Conservation (phyloP, 2,888 invertebrate genomes). For the Fragum fragum region DNA sequence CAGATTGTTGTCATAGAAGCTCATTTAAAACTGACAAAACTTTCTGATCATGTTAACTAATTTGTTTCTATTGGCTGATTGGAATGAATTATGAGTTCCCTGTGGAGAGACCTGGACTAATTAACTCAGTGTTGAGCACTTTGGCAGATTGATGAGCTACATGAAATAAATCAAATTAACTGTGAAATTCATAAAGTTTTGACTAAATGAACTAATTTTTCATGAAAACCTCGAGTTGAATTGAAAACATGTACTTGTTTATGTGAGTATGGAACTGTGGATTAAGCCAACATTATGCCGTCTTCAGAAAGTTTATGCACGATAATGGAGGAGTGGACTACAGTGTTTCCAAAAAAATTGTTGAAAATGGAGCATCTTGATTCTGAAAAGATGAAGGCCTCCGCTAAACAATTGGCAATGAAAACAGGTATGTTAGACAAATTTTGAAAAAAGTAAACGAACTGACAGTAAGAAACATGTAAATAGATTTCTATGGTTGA, state of each 20-base stretch:
- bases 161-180: neutral
- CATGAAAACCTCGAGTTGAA: too few relatives aligned
- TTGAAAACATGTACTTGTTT: neutral
- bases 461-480: too few relatives aligned
- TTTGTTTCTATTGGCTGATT: slow-evolving; percentile 13
- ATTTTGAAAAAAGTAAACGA: too few relatives aligned
- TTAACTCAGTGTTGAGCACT: slow-evolving; percentile 15
- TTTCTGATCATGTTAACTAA: slow-evolving; percentile 11
- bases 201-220: too few relatives aligned
- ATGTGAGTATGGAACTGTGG: slow-evolving; percentile 7
- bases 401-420: neutral
- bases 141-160: slow-evolving; percentile 14
- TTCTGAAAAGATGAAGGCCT: neutral
- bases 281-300: slow-evolving; percentile 3
- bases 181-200: too few relatives aligned
- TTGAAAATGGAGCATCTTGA: slow-evolving; percentile 13
- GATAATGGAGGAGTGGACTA: slow-evolving; percentile 16
- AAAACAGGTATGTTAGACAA: slow-evolving; percentile 5
- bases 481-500: too few relatives aligned
- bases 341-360: slow-evolving; percentile 2
- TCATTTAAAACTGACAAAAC: slow-evolving; percentile 21
- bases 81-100: slow-evolving; percentile 3
- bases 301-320: slow-evolving; percentile 18
- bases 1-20: slow-evolving; percentile 24
- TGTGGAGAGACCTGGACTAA: slow-evolving; percentile 14